A percentile compares a stretch with the other conserved stretches of the same genome.
phyloP scores from a whole-genome alignment of 2,888 invertebrate species.

The Diploptera punctata region DNA sequence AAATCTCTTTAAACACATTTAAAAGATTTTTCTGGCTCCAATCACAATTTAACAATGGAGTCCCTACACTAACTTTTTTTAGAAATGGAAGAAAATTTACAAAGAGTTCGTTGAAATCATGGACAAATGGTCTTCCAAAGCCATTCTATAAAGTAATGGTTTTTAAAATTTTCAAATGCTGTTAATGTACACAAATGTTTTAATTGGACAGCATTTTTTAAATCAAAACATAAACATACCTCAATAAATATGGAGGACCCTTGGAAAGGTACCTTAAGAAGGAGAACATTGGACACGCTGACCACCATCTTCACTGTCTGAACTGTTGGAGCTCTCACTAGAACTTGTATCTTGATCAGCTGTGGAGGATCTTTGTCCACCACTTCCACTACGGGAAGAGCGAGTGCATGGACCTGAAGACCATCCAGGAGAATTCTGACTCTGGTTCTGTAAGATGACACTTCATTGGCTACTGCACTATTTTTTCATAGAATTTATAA shows the following conservation, averaged over 20 bases:
- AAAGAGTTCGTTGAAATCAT: slow-evolving; percentile 11
- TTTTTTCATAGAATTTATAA: too few relatives aligned
- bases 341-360: too few relatives aligned
- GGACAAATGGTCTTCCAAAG: neutral
- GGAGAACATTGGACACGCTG: slow-evolving; percentile 33
- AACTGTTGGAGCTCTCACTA: slow-evolving; percentile 31
- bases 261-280: slow-evolving; percentile 14
- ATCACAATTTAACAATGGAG: neutral
- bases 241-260: neutral
- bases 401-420: neutral
- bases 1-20: neutral
- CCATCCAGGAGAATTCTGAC: neutral
- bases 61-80: slow-evolving; percentile 19
- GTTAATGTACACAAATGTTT: neutral
- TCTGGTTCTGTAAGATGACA: neutral
- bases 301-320: slow-evolving; percentile 30
- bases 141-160: neutral
- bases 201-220: neutral
- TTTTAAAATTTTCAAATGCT: neutral
- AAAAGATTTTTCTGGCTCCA: neutral
- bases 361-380: neutral
- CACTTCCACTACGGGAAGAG: neutral
- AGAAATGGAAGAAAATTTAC: slow-evolving; percentile 21
- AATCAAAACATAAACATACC: slow-evolving; percentile 6
- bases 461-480: too few relatives aligned